These are phyloP conservation scores for Sitodiplosis mosellana DNA, from an alignment of 1,140 invertebrate species.

Conservation along the genomic window DNA sequence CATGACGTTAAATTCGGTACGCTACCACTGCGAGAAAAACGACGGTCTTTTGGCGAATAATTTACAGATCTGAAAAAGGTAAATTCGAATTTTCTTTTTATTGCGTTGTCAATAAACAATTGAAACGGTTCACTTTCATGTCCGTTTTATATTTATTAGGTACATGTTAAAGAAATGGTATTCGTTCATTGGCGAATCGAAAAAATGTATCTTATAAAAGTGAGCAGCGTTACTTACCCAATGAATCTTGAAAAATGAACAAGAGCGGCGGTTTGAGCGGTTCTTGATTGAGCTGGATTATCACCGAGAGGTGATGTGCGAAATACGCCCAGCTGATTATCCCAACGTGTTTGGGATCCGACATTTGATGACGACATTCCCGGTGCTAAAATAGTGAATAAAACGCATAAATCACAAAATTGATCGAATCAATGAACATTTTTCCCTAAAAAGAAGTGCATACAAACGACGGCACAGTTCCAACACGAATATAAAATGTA, in stretches of 20 bases:
- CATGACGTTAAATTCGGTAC: conserved; percentile 21
- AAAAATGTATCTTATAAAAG: too few species aligned
- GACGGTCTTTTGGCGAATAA: conserved; percentile 16
- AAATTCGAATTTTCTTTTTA: too few species aligned
- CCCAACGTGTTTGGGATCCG: conserved; percentile 34
- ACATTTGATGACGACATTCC: conserved; percentile 6
- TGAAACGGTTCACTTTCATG: too few species aligned
- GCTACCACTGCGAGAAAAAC: conserved; percentile 23
- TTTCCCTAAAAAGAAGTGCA: not conserved
- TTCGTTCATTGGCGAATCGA: too few species aligned
- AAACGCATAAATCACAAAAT: not conserved
- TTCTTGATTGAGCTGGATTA: conserved; percentile 28
- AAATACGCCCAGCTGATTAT: conserved; percentile 42
- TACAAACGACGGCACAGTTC: not conserved
- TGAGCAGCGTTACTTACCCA: conserved; percentile 21
- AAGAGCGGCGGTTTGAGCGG: conserved; percentile 47
- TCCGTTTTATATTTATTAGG: too few species aligned
- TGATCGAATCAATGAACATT: not conserved
- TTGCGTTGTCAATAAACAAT: too few species aligned
- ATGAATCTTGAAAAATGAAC: conserved; percentile 47
- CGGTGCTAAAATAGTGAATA: not conserved
- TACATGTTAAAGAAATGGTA: too few species aligned
- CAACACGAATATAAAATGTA: not conserved
- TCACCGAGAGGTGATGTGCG: conserved; percentile 32
- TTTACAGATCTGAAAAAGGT: too few species aligned